Percentiles rank a stretch among this genome's conserved stretches.
phyloP scores from a whole-genome alignment of 92 coral and sea anemone species.

The Phenganax subtilis region DNA sequence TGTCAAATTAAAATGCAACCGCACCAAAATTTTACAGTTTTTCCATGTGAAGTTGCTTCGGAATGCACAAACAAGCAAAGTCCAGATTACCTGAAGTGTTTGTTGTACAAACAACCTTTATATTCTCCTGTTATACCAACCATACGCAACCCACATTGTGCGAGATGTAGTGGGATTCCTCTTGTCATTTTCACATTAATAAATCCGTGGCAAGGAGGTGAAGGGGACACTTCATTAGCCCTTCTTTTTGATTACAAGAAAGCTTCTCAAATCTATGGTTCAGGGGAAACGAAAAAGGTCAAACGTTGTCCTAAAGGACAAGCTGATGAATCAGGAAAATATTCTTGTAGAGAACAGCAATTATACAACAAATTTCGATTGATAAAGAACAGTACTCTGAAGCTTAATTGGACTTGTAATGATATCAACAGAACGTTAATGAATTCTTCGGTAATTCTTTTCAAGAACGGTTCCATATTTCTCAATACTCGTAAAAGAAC shows the following conservation, averaged over 20 bases:
- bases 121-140: neutral
- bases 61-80: slow-evolving; percentile 1
- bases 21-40: neutral
- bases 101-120: neutral
- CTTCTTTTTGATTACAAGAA: slow-evolving; percentile 20
- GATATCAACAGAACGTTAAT: slow-evolving; percentile 11
- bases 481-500: slow-evolving; percentile 19
- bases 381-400: neutral
- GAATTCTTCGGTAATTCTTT: slow-evolving; percentile 16
- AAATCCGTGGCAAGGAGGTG: neutral
- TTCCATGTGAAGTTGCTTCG: neutral
- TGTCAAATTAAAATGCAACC: slow-evolving; percentile 12
- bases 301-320: neutral
- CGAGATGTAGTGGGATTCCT: neutral
- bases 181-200: neutral
- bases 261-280: slow-evolving; percentile 29
- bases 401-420: slow-evolving; percentile 18
- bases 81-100: slow-evolving; percentile 11
- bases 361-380: neutral
- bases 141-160: slow-evolving; percentile 26
- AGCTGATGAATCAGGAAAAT: neutral
- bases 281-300: neutral
- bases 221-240: slow-evolving; percentile 3
- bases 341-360: slow-evolving; percentile 2
- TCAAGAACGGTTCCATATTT: slow-evolving; percentile 32